phyloP scores from a whole-genome alignment of 2,113 vertebrate species.

The Antigone vipio region DNA sequence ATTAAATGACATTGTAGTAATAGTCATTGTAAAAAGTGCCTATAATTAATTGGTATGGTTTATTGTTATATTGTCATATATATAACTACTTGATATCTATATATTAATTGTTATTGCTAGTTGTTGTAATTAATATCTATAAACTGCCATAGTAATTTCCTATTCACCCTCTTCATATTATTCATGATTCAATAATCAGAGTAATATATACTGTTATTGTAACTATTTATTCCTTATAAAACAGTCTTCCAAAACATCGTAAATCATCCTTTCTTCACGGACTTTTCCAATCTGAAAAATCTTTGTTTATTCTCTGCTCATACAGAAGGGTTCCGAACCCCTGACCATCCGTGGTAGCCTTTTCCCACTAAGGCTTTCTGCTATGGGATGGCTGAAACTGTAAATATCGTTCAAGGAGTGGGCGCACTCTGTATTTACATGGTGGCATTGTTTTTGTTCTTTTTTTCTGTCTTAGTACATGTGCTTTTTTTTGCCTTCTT shows the following conservation, averaged over 20 bases:
- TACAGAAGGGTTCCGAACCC: neutral
- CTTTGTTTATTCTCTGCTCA: neutral
- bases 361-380: neutral
- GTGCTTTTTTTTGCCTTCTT: neutral
- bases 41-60: neutral
- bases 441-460: neutral
- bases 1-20: neutral
- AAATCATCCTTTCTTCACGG: neutral
- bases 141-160: neutral
- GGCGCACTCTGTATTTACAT: neutral
- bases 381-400: fast-evolving
- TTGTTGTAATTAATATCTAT: neutral
- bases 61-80: neutral
- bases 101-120: neutral
- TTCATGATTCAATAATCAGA: neutral
- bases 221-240: neutral
- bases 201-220: neutral
- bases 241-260: neutral
- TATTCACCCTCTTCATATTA: neutral
- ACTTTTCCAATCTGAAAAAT: neutral
- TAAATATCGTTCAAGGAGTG: neutral
- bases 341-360: neutral
- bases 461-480: neutral
- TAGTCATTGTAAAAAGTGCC: neutral
- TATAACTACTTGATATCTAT: neutral